These are phyloP conservation scores for Bombyx huttoni DNA, from an alignment of 2,888 invertebrate genomes.

Conservation along the genomic window DNA sequence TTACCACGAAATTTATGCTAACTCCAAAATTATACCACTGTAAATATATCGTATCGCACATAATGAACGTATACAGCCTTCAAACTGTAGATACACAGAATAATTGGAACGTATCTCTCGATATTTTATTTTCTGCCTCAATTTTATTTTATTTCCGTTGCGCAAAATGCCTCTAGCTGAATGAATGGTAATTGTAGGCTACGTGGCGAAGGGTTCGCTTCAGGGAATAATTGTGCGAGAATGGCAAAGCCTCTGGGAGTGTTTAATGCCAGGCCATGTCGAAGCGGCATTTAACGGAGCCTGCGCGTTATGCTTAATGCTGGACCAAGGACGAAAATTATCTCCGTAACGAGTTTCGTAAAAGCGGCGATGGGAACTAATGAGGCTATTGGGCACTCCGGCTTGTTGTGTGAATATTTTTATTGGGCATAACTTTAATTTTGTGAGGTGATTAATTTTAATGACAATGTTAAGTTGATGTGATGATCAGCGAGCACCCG, in stretches of 20 bases:
- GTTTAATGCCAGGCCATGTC: conserved; percentile 63
- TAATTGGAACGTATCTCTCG: conserved; percentile 51
- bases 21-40: conserved; percentile 26
- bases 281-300: conserved; percentile 45
- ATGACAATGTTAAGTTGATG: conserved; percentile 26
- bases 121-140: conserved; percentile 60
- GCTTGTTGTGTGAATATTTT: conserved; percentile 60
- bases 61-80: conserved; percentile 21
- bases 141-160: conserved; percentile 56
- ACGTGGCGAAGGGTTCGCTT: conserved; percentile 58
- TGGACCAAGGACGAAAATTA: conserved; percentile 66
- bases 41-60: conserved; percentile 8
- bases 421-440: conserved; percentile 58
- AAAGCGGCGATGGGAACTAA: conserved; percentile 62
- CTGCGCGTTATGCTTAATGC: conserved; percentile 48
- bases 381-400: conserved; percentile 55
- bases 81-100: conserved; percentile 25
- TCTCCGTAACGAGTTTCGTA: conserved; percentile 60
- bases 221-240: conserved; percentile 67
- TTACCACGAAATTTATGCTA: conserved; percentile 29
- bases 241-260: conserved; percentile 59
- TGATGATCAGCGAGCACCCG: conserved; percentile 2
- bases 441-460: conserved; percentile 55
- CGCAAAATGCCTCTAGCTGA: conserved; percentile 50
- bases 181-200: conserved; percentile 68